These are phyloP conservation scores for Teleiodes luculella DNA, from an alignment of 2,888 invertebrate genomes.

Conservation along the genomic window DNA sequence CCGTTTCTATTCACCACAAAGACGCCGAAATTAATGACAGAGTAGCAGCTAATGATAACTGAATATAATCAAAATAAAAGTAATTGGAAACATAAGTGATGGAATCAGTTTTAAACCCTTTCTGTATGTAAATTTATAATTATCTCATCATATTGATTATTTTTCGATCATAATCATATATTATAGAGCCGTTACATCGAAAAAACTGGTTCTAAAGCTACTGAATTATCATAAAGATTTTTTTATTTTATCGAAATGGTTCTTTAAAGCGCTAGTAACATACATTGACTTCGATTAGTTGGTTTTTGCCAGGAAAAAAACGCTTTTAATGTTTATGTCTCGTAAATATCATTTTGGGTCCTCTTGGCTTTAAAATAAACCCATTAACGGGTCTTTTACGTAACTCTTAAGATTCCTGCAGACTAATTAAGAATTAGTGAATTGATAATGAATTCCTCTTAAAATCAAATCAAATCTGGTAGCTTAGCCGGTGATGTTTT, in stretches of 20 bases:
- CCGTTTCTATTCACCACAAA: conserved; percentile 9
- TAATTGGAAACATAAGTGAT: conserved; percentile 9
- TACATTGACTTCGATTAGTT: neutral
- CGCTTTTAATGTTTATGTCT: conserved; percentile 1
- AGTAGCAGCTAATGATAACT: conserved; percentile 5
- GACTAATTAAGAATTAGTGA: conserved; percentile 3
- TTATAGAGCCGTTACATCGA: conserved; percentile 10
- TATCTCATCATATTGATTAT: conserved; percentile 8
- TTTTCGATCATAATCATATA: conserved; percentile 11
- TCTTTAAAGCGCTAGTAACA: conserved; percentile 1
- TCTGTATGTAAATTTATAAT: conserved; percentile 14
- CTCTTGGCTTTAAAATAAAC: no score
- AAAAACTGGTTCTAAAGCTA: conserved; percentile 4
- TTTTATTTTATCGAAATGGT: neutral
- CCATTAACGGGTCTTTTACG: neutral
- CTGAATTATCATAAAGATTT: conserved; percentile 8
- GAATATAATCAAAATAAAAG: conserved; percentile 11
- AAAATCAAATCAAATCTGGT: neutral
- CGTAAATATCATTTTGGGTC: neutral
- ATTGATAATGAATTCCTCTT: neutral
- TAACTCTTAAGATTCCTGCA: neutral
- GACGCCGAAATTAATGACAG: conserved; percentile 1
- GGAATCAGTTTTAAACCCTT: neutral
- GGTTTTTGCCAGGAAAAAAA: neutral
- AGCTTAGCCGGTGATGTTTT: neutral